Evolutionary conservation across 2,888 invertebrate genomes (phyloP).

Genomic region (Torymus tubicola): DNA sequence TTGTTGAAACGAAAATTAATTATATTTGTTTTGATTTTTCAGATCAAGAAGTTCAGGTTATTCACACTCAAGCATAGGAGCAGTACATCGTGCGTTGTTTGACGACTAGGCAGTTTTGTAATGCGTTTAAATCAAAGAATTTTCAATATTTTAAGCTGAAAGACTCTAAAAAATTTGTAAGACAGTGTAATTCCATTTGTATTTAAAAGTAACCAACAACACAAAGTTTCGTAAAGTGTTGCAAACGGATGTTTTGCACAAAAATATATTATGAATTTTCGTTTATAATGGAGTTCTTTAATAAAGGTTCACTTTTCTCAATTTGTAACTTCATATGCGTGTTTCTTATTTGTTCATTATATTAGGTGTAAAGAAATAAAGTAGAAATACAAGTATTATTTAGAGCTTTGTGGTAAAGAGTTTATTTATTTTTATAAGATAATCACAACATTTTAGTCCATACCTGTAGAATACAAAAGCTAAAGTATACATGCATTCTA

Average conservation of each 20-base stretch:
- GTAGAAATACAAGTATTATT: background rate
- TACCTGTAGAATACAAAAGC: constrained; percentile 68
- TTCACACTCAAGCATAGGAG: constrained; percentile 73
- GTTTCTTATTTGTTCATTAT: constrained; percentile 1
- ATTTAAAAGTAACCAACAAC: constrained; percentile 28
- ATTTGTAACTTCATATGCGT: constrained; percentile 39
- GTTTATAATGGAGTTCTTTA: constrained; percentile 41
- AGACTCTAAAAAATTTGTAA: constrained; percentile 33
- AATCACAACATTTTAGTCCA: constrained; percentile 68
- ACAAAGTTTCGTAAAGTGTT: constrained; percentile 16
- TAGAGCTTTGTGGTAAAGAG: constrained; percentile 61
- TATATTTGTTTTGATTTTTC: constrained; percentile 14
- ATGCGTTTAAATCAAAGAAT: constrained; percentile 28
- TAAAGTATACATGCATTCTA: constrained; percentile 63
- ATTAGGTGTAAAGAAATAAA: background rate
- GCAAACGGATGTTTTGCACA: constrained; percentile 17
- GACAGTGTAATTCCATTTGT: constrained; percentile 53
- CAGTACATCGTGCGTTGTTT: constrained; percentile 74
- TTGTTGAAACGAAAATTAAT: background rate
- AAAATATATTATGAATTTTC: constrained; percentile 21
- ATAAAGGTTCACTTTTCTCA: constrained; percentile 54
- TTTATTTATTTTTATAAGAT: constrained; percentile 69
- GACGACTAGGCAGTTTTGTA: constrained; percentile 67
- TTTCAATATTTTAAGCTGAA: constrained; percentile 35
- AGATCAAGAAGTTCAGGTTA: constrained; percentile 69